phyloP scores from a whole-genome alignment of 2,888 invertebrate species.

The Tenodera sinensis region DNA sequence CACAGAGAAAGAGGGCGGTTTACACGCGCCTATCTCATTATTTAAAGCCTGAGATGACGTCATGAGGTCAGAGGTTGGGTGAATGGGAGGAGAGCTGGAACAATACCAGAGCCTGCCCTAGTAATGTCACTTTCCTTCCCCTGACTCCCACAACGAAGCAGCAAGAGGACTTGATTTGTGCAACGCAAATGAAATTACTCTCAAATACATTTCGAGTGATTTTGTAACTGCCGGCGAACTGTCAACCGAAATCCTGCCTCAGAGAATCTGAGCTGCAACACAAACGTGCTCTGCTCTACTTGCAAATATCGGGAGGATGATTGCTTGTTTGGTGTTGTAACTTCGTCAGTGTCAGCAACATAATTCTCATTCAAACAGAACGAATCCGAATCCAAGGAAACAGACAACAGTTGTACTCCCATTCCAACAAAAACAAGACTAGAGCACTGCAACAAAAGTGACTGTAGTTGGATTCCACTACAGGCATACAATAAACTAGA shows the following conservation, averaged over 20 bases:
- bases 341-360: neutral
- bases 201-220: neutral
- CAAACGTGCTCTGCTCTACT: neutral
- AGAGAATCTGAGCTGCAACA: neutral
- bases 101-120: neutral
- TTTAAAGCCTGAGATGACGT: conserved; percentile 16
- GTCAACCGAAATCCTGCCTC: neutral
- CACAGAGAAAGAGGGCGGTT: neutral
- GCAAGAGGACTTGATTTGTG: neutral
- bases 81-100: neutral
- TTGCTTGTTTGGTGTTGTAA: neutral
- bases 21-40: conserved; percentile 18
- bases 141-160: neutral
- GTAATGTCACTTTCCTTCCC: neutral
- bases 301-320: neutral
- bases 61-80: conserved; percentile 10
- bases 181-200: neutral
- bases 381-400: neutral
- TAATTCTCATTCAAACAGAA: neutral
- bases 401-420: neutral
- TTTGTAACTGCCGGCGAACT: neutral
- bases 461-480: too few relatives aligned
- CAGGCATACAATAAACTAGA: too few relatives aligned
- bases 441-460: too few relatives aligned
- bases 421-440: too few relatives aligned